Percentiles rank a stretch among this genome's conserved stretches.
phyloP scores from a whole-genome alignment of 92 coral and sea anemone genomes.

The Muricea muricata region DNA sequence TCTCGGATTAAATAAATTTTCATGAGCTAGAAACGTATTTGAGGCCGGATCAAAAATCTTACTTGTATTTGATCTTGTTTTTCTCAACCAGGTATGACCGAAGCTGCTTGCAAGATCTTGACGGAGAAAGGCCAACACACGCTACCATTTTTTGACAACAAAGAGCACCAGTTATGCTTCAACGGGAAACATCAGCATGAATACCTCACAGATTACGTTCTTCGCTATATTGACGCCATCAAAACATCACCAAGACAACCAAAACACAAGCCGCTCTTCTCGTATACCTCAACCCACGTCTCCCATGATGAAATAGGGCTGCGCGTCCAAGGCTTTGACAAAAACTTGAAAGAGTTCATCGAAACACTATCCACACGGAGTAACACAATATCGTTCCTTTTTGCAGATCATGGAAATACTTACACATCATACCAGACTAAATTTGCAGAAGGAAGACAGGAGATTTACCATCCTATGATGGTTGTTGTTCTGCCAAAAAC shows the following conservation, averaged over 20 bases:
- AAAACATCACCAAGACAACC: slow-evolving; percentile 21
- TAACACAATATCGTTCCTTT: slow-evolving; percentile 27
- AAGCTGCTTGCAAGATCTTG: slow-evolving; percentile 83
- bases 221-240: slow-evolving; percentile 63
- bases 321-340: slow-evolving; percentile 39
- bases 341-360: slow-evolving; percentile 14
- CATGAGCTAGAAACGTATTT: too few species aligned
- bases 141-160: slow-evolving; percentile 73
- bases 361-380: neutral
- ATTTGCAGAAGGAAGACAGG: slow-evolving; percentile 34
- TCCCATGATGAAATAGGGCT: slow-evolving; percentile 30
- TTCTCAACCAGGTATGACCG: slow-evolving; percentile 93
- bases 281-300: slow-evolving; percentile 29
- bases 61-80: too few species aligned
- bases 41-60: too few species aligned
- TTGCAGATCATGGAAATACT: slow-evolving; percentile 53
- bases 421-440: slow-evolving; percentile 33
- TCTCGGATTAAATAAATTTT: too few species aligned
- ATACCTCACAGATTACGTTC: slow-evolving; percentile 69
- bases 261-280: slow-evolving; percentile 19
- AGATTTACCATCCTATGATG: slow-evolving; percentile 34
- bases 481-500: slow-evolving; percentile 35
- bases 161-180: slow-evolving; percentile 80
- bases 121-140: slow-evolving; percentile 37
- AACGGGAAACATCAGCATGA: slow-evolving; percentile 87